These are phyloP conservation scores for Bos javanicus DNA, from an alignment of 2,113 vertebrate species.

Conservation along the genomic window DNA sequence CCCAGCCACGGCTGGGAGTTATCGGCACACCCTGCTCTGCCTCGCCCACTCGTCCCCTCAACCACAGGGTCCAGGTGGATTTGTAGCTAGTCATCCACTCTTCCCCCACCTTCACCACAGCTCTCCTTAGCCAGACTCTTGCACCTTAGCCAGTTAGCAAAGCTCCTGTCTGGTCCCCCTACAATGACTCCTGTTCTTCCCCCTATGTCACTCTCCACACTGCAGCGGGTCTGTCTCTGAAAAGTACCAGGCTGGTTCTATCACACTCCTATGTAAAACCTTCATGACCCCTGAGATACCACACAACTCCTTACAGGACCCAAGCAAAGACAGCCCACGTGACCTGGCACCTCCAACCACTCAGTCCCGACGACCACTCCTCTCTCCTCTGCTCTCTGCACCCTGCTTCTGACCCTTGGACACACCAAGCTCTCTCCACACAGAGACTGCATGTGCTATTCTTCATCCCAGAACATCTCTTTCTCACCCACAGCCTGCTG, in stretches of 20 bases:
- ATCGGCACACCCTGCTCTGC: neutral
- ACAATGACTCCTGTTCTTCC: neutral
- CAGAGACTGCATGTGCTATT: neutral
- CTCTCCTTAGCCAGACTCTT: neutral
- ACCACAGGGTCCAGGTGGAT: neutral
- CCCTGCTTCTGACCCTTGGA: neutral
- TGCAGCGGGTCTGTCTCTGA: neutral
- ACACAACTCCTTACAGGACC: neutral
- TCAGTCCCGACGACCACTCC: rapidly evolving
- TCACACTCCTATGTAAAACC: neutral
- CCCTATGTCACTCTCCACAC: neutral
- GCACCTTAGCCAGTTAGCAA: neutral
- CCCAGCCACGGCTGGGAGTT: neutral
- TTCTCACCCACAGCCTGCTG: neutral
- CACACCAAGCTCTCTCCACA: neutral
- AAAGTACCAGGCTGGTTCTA: neutral
- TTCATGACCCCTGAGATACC: neutral
- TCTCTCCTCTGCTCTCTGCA: neutral
- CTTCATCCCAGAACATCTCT: neutral
- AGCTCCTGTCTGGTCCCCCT: neutral
- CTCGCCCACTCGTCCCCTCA: neutral
- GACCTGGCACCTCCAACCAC: rapidly evolving
- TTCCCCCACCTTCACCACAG: neutral
- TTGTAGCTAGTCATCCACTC: neutral
- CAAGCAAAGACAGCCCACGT: rapidly evolving